Base-by-base conservation (phyloP, 2,888 invertebrate species). In the Mesoligia furuncula region DNA sequence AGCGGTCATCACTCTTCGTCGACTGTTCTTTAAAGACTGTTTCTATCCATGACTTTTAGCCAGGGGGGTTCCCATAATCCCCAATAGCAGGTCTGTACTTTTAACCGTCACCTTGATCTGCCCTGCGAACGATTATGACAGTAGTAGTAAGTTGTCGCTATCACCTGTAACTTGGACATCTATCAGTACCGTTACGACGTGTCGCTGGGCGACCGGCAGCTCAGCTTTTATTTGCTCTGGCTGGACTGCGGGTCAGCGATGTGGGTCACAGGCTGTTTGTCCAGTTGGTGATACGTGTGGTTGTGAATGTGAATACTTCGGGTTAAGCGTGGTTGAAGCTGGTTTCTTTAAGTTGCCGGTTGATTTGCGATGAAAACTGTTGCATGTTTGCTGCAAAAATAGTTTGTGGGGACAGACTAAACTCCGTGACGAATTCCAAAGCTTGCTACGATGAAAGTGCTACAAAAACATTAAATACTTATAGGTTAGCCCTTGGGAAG, bases 121-220 rank as follows among this genome's bases (percentile, higher is more conserved):
- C 36, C 4, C 24, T 36, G 24, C 24, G 24, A 24, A 6, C 24
- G 20, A 36, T 24, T 20, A 24, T 24, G 20, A 4, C 36, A 11
- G 62, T 62, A 6, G 13, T 36, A 24, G 36, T 36, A 36, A 5
- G 62, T 39, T 62, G 24, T 24, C 36, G 62, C 62, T 39, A 24
- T 39, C 36, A 24, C 24, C 51, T 67, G 36, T 81, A 24, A 57
- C 82, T 81, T 80, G 71, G 17, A 27, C 39, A 15, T 17, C 45
- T 54, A 2, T 2, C 1, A 24, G 84, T 88, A 93, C 93, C 93
- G 94, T 94, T 93, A 94, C 82, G 77, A 74, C 82, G 86, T 84
- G 87, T 87, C 85, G 88, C 85, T 85, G 85, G 85, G 83, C 85
- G 86, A 81, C 76, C 83, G 71, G 59, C 75, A 83, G 87, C 36